Base-by-base conservation (phyloP, 2,797 vertebrate genomes). In the Myotis findleyi region DNA sequence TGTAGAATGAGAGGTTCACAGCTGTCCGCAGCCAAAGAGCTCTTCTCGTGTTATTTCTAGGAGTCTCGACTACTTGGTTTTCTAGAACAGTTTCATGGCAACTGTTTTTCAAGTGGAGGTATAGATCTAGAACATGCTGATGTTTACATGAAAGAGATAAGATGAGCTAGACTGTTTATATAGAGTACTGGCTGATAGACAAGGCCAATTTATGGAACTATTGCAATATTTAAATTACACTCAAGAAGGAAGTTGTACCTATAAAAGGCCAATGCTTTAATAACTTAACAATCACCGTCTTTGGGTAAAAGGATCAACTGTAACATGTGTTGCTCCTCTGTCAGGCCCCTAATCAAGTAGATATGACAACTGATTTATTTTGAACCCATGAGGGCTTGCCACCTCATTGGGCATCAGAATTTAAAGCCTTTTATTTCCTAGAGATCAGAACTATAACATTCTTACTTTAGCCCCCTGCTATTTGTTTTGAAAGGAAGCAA, bases 131-230 rank as follows among this genome's bases (percentile, higher is more conserved):
- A 98, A 97, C 98, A 98, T 99, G 98, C 98, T 99, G 98, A 98
- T 99, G 99, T 99, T 99, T 99, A 99, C 98, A 98, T 98, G 98
- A 99, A 98, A 97, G 98, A 99, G 99, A 99, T 99, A 99, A 99
- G 99, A 99, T 99, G 99, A 99, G 99, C 98, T 98, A 98, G 98
- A 98, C 98, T 99, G 98, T 99, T 99, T 99, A 62, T 49, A 49
- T 62, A 98, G 99, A 98, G 98, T 98, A 98, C 97, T 99, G 98
- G 99, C 99, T 99, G 99, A 99, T 99, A 99, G 99, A 98, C 98
- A 99, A 98, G 98, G 98, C 98, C 99, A 99, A 98, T 99, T 99
- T 99, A 98, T 98, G 98, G 97, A 97, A 97, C 97, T 96, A 98
- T 98, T 98, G 97, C 98, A 98, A 98, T 99, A 98, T 99, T 98